phyloP scores from a whole-genome alignment of 2,797 vertebrate genomes.

The Lepus oiostolus region DNA sequence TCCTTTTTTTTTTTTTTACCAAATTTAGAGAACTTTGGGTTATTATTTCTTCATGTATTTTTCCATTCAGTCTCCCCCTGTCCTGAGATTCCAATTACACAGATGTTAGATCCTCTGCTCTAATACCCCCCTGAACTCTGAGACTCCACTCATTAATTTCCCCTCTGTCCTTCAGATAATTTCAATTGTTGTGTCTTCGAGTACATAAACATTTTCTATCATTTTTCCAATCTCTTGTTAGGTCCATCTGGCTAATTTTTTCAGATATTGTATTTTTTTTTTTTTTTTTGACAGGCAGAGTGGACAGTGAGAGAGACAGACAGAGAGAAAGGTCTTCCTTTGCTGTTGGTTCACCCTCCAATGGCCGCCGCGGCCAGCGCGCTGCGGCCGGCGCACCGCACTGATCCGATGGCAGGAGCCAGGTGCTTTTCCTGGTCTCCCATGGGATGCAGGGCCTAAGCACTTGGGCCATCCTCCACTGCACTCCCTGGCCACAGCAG shows the following conservation, averaged over 20 bases:
- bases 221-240: slow-evolving; percentile 5
- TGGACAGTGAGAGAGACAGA: too few species aligned
- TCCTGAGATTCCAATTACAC: neutral
- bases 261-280: neutral
- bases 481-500: too few species aligned
- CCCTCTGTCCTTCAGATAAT: slow-evolving; percentile 13
- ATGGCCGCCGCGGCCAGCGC: too few species aligned
- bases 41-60: neutral
- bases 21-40: neutral
- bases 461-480: too few species aligned
- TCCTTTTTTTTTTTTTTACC: neutral
- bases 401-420: too few species aligned
- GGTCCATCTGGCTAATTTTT: slow-evolving; percentile 45
- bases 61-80: neutral
- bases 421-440: too few species aligned
- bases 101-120: neutral
- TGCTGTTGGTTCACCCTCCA: too few species aligned
- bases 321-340: too few species aligned
- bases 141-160: slow-evolving; percentile 21
- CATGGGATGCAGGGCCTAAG: too few species aligned
- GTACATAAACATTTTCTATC: neutral
- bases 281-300: too few species aligned
- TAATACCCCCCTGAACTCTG: neutral
- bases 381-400: too few species aligned
- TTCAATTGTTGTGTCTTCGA: slow-evolving; percentile 23